phyloP scores from a whole-genome alignment of 1,140 invertebrate species.

The Ruditapes philippinarum region DNA sequence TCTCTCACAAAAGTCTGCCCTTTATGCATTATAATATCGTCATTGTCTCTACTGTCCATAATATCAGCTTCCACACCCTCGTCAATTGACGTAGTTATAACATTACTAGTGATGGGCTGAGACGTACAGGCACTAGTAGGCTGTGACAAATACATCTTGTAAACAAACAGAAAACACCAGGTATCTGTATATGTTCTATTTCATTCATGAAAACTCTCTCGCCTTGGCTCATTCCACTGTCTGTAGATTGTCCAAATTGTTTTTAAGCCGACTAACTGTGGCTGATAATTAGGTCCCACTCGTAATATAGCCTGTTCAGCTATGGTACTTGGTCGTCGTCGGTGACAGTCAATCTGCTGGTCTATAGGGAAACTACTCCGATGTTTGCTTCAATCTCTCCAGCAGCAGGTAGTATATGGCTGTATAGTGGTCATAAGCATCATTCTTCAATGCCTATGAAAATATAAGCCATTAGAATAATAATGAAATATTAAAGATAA shows the following conservation, averaged over 20 bases:
- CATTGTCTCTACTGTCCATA: slow-evolving; percentile 75
- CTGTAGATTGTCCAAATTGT: slow-evolving; percentile 82
- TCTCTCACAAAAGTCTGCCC: slow-evolving; percentile 75
- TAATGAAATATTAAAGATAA: no score
- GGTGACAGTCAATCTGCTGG: slow-evolving; percentile 80
- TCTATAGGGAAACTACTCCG: slow-evolving; percentile 85
- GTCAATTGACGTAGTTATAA: slow-evolving; percentile 87
- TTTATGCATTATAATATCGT: slow-evolving; percentile 67
- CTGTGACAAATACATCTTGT: slow-evolving; percentile 75
- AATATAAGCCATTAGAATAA: no score
- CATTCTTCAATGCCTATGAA: slow-evolving; percentile 94
- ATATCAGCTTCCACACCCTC: slow-evolving; percentile 88
- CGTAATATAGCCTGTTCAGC: slow-evolving; percentile 92
- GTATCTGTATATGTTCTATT: slow-evolving; percentile 68
- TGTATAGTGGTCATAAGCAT: slow-evolving; percentile 97
- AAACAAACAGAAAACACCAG: slow-evolving; percentile 74
- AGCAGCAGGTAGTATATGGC: slow-evolving; percentile 97
- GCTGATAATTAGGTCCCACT: slow-evolving; percentile 81
- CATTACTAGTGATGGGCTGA: slow-evolving; percentile 64
- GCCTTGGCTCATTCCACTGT: slow-evolving; percentile 77
- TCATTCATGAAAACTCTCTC: slow-evolving; percentile 53
- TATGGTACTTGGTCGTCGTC: slow-evolving; percentile 91
- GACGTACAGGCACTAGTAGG: slow-evolving; percentile 61
- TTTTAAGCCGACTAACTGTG: slow-evolving; percentile 65
- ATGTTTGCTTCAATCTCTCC: slow-evolving; percentile 90